Evolutionary conservation across 2,797 vertebrate genomes (phyloP), one percentile per base, ranked within the genome.

Genomic region (Amphiprion clarkii): DNA sequence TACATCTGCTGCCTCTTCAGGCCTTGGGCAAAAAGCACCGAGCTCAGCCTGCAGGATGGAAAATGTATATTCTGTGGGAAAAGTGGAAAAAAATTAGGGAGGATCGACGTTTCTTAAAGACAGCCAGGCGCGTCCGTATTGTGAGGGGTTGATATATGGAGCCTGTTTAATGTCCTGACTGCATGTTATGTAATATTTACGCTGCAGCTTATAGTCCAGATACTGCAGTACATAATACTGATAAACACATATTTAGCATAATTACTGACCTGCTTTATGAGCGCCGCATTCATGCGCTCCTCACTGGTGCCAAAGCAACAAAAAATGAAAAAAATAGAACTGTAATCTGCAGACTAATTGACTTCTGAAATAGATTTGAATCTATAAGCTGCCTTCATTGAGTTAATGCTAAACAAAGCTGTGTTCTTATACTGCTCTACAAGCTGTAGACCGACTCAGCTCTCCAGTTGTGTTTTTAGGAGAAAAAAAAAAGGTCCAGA

Each of bases 1-100:
- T 87, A 83, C 91, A 83, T 84, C 58, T 82, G 68, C 73, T 73
- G 75, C 80, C 74, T 74, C 69, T 42, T 64, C 83, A 74, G 87
- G 82, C 84, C 77, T 67, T 6, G 31, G 44, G 64, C 51, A 40
- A 58, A 40, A 46, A 19, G 63, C 42, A 6, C 29, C 3, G 6
- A 48, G 42, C 75, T 53, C 33, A 46, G 40, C n/a, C 69, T 65
- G 67, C 65, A 66, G 40, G 16, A 8, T 48, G 59, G 2, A 44
- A 12, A 8, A 19, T 11, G 3, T 11, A 3, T 14, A 31, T 21
- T 31, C 27, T 57, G 14, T 25, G 14, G 14, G 13, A 14, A 14
- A 6, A 9, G 11, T 4, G 2, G 16, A 21, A 13, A 3, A 31
- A 52, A 12, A 36, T 9, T 8, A 54, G 1, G 9, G 29, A 21